Conservation (phyloP, 2,888 invertebrate species). For the Trilocha varians region DNA sequence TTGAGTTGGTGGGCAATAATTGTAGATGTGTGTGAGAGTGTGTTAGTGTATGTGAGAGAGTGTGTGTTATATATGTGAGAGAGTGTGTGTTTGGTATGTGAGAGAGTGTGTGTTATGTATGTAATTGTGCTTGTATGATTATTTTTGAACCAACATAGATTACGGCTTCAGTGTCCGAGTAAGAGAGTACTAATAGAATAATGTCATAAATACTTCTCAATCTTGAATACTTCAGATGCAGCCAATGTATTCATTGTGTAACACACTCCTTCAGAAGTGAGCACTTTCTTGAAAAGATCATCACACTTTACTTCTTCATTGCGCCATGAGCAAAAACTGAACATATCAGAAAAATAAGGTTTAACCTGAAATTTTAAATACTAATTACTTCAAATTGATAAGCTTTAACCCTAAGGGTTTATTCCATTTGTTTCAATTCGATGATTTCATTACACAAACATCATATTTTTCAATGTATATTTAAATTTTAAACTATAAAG, state of each 20-base stretch:
- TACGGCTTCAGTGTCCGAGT: no score
- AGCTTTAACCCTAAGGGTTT: neutral
- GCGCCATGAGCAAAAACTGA: constrained; percentile 10
- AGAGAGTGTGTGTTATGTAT: no score
- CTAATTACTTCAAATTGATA: neutral
- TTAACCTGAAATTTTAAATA: constrained; percentile 13
- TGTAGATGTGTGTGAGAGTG: no score
- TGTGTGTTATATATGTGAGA: no score
- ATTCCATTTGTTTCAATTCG: no score
- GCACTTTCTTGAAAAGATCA: constrained; percentile 15
- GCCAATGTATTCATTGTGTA: constrained; percentile 31
- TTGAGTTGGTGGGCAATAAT: no score
- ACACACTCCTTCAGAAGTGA: constrained; percentile 35
- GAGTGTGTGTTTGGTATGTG: no score
- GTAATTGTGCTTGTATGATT: no score
- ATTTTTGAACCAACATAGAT: no score
- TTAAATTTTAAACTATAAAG: no score
- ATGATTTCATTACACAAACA: neutral
- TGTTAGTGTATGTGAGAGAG: no score
- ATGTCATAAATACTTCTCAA: constrained; percentile 11
- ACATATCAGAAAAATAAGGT: constrained; percentile 9
- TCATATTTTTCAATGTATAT: neutral
- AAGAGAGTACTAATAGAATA: constrained; percentile 8
- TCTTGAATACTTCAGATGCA: constrained; percentile 26
- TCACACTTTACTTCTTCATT: neutral